Conservation (phyloP, 2,888 invertebrate genomes). For the Vandiemenella viatica region DNA sequence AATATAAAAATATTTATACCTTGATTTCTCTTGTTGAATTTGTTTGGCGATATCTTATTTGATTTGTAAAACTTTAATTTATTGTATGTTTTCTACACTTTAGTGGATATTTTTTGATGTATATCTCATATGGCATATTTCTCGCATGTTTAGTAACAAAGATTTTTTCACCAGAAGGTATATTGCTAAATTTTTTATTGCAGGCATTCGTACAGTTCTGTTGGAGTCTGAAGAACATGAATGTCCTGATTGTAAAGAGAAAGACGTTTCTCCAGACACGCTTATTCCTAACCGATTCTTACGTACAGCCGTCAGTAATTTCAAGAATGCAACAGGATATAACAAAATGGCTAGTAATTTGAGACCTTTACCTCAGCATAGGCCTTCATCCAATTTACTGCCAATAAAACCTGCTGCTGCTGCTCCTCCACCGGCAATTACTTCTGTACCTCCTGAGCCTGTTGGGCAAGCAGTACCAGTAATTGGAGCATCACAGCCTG, state of each 20-base stretch:
- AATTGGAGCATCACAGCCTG: not conserved
- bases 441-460: not conserved
- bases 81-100: too few species aligned
- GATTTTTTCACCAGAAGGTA: too few species aligned
- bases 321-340: slow-evolving; percentile 84
- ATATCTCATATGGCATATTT: too few species aligned
- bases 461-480: not conserved
- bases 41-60: too few species aligned
- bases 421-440: not conserved
- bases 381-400: not conserved
- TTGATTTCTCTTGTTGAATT: too few species aligned
- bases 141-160: too few species aligned
- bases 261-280: slow-evolving; percentile 81
- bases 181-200: slow-evolving; percentile 17
- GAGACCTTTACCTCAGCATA: slow-evolving; percentile 4
- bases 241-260: slow-evolving; percentile 87
- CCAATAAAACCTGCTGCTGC: not conserved
- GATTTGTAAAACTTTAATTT: too few species aligned
- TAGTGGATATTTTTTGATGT: too few species aligned
- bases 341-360: slow-evolving; percentile 31
- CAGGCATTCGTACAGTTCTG: slow-evolving; percentile 74
- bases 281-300: slow-evolving; percentile 86
- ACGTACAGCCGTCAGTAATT: slow-evolving; percentile 74
- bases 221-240: slow-evolving; percentile 89
- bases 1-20: too few species aligned